phyloP scores from a whole-genome alignment of 2,113 vertebrate species.

The Saguinus midas region DNA sequence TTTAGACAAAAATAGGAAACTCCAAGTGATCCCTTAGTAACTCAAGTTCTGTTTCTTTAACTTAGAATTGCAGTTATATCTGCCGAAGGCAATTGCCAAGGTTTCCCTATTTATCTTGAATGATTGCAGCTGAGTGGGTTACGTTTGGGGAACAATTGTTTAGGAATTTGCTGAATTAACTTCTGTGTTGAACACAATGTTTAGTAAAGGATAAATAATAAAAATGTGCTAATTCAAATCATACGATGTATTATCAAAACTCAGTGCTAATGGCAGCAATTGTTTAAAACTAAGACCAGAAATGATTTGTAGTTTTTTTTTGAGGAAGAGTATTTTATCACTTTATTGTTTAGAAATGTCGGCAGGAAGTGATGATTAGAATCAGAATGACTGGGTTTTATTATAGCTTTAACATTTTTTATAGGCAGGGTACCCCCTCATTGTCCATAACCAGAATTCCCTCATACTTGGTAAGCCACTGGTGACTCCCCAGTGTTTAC shows the following conservation, averaged over 20 bases:
- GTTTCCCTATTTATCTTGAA: neutral
- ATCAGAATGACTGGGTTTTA: neutral
- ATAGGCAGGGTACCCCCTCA: neutral
- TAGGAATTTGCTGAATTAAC: neutral
- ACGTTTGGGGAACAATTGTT: neutral
- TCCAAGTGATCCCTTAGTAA: neutral
- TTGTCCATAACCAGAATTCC: neutral
- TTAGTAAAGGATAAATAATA: slow-evolving; percentile 27
- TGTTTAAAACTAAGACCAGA: neutral
- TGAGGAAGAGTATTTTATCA: neutral
- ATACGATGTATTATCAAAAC: slow-evolving; percentile 12
- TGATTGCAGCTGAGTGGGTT: neutral
- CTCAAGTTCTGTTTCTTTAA: neutral
- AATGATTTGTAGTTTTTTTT: neutral
- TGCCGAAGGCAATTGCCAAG: neutral
- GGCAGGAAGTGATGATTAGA: neutral
- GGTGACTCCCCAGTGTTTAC: neutral
- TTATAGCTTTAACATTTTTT: slow-evolving; percentile 26
- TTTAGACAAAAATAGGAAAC: slow-evolving; percentile 8
- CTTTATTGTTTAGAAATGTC: slow-evolving; percentile 25
- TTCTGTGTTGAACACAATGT: neutral
- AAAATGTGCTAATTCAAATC: slow-evolving; percentile 12
- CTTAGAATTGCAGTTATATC: neutral
- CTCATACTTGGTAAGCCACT: neutral
- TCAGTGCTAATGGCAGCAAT: neutral